Evolutionary conservation across 1,140 invertebrate species (phyloP).

Genomic region (Eciton burchellii): DNA sequence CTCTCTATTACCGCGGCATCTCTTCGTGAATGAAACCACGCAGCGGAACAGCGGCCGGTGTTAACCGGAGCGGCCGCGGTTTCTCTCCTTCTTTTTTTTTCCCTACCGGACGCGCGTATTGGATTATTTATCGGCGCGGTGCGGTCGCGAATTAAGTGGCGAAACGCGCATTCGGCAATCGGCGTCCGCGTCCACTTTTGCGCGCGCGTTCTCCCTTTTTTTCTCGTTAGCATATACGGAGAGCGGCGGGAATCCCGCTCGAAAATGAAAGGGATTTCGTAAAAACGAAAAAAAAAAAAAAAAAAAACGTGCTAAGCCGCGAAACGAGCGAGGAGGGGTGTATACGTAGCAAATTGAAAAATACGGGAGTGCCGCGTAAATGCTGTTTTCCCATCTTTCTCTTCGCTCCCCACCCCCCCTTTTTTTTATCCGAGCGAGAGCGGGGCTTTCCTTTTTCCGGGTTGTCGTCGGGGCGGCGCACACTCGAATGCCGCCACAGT

Average conservation of each 20-base stretch:
- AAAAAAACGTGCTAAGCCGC: constrained; percentile 56
- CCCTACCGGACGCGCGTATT: not conserved
- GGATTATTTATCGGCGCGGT: constrained; percentile 49
- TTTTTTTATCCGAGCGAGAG: constrained; percentile 48
- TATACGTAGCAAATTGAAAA: constrained; percentile 62
- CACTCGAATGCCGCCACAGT: constrained; percentile 51
- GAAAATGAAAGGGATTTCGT: constrained; percentile 58
- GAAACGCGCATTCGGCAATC: constrained; percentile 24
- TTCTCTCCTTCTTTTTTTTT: not conserved
- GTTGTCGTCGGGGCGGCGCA: constrained; percentile 9
- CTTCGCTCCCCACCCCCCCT: not conserved
- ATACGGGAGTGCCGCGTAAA: constrained; percentile 57
- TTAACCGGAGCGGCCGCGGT: not conserved
- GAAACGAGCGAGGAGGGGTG: constrained; percentile 38
- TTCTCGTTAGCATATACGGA: constrained; percentile 46
- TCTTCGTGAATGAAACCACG: not conserved
- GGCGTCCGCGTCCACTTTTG: constrained; percentile 21
- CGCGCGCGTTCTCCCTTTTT: constrained; percentile 9
- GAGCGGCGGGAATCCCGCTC: constrained; percentile 12
- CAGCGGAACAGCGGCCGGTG: not conserved
- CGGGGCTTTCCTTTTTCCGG: constrained; percentile 17
- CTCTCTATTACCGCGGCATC: not conserved
- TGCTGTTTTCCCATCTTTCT: constrained; percentile 43
- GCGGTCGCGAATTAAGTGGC: constrained; percentile 20
- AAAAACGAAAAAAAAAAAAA: no score